Evolutionary conservation across 2,797 vertebrate species (phyloP).

Genomic region (Hoplostethus atlanticus): DNA sequence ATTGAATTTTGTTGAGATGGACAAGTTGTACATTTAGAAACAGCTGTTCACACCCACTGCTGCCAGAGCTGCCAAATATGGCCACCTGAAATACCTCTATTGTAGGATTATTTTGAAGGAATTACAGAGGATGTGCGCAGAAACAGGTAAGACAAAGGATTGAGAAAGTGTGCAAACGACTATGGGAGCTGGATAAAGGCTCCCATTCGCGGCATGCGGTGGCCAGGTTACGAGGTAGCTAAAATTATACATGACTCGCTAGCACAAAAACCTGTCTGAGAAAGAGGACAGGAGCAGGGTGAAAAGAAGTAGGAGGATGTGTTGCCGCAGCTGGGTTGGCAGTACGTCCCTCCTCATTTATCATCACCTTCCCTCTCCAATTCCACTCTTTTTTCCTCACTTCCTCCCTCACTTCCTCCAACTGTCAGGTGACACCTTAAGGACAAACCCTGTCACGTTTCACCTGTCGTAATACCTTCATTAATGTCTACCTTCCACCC

Average conservation of each 20-base stretch:
- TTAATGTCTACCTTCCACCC: slow-evolving; percentile 4
- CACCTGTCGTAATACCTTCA: slow-evolving; percentile 29
- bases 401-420: slow-evolving; percentile 6
- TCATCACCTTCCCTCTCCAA: slow-evolving; percentile 16
- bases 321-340: slow-evolving; percentile 3
- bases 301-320: slow-evolving; percentile 2
- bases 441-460: slow-evolving; percentile 18
- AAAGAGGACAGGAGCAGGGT: slow-evolving; percentile 27
- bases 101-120: background rate
- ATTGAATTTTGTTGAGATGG: too few species aligned
- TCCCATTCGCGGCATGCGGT: slow-evolving; percentile 10
- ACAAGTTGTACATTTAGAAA: too few species aligned
- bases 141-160: background rate
- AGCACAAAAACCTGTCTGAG: slow-evolving; percentile 20
- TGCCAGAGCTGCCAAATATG: too few species aligned
- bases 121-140: background rate
- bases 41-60: too few species aligned
- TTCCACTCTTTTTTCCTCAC: slow-evolving; percentile 4
- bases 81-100: background rate
- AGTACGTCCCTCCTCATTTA: slow-evolving; percentile 18
- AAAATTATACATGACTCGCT: slow-evolving; percentile 34
- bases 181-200: background rate
- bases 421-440: slow-evolving; percentile 8
- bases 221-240: slow-evolving; percentile 10
- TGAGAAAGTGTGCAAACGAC: slow-evolving; percentile 10